Percentiles rank a stretch among this genome's conserved stretches.
These are phyloP conservation scores for Amazona vittata DNA, from an alignment of 2,113 vertebrate species.

Conservation along the genomic window DNA sequence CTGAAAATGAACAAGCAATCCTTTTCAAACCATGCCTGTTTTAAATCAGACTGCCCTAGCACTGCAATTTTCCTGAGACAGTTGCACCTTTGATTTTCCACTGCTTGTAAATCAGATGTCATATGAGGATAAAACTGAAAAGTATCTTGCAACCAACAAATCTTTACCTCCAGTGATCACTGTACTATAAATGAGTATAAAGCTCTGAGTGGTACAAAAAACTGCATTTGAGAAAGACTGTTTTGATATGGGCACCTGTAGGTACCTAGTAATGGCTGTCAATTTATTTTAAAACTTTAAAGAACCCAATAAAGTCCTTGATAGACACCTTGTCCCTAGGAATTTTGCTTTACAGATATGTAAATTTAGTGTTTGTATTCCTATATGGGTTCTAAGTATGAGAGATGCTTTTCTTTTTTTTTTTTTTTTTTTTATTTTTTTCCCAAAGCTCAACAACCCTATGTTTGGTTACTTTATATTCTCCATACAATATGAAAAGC, in stretches of 20 bases:
- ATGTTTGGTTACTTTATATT: not conserved
- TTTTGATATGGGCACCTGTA: not conserved
- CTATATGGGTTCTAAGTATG: not conserved
- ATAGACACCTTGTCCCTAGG: not conserved
- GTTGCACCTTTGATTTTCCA: not conserved
- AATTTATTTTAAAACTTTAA: not conserved
- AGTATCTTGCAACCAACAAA: not conserved
- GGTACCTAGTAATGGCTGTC: not conserved
- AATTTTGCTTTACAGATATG: not conserved
- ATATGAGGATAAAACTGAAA: not conserved
- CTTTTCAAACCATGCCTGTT: not conserved
- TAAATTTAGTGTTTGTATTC: not conserved
- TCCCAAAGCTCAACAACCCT: not conserved
- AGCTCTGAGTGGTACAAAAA: not conserved
- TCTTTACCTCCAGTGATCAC: not conserved
- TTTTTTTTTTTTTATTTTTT: not conserved
- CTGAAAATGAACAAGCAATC: not conserved
- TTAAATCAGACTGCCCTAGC: not conserved
- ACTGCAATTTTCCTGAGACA: not conserved
- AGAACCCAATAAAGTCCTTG: not conserved
- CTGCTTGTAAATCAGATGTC: not conserved
- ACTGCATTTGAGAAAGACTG: not conserved
- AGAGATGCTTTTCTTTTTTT: not conserved
- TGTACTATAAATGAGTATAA: not conserved
- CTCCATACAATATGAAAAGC: not conserved